Evolutionary conservation across 2,113 vertebrate genomes (phyloP).

Genomic region (Daphoenositta chrysoptera): DNA sequence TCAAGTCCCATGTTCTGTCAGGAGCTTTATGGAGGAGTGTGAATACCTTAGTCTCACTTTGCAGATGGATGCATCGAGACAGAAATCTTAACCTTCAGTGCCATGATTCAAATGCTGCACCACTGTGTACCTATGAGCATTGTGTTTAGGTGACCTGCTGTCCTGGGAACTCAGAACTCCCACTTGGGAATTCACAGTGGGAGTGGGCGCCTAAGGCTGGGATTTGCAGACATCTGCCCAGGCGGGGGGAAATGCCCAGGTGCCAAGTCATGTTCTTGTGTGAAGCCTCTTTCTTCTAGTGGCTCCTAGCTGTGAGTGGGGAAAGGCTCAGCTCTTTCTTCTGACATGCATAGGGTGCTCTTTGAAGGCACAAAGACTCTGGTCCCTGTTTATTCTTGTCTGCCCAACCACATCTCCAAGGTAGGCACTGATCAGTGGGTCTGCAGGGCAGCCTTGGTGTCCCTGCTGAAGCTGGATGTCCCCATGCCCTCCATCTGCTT

Average conservation of each 20-base stretch:
- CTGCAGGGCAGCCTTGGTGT: not conserved
- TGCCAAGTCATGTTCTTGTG: not conserved
- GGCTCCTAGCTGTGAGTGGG: not conserved
- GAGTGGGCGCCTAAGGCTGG: not conserved
- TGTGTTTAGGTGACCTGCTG: not conserved
- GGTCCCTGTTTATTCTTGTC: not conserved
- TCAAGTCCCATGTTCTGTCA: not conserved
- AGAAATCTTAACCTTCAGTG: not conserved
- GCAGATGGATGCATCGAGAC: not conserved
- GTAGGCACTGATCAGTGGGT: rapidly evolving
- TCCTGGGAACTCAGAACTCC: not conserved
- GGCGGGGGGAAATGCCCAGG: rapidly evolving
- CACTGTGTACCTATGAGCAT: not conserved
- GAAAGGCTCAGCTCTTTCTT: not conserved
- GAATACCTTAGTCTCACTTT: not conserved
- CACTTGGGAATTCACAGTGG: not conserved
- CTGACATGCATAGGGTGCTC: not conserved
- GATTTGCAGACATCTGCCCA: not conserved
- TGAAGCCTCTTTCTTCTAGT: not conserved
- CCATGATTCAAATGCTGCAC: not conserved
- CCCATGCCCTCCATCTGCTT: not conserved
- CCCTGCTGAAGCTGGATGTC: not conserved
- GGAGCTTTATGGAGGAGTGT: not conserved
- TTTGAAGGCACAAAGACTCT: not conserved
- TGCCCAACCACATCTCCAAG: not conserved